Evolutionary conservation across 2,113 vertebrate species (phyloP).

Genomic region (Arizona elegans): DNA sequence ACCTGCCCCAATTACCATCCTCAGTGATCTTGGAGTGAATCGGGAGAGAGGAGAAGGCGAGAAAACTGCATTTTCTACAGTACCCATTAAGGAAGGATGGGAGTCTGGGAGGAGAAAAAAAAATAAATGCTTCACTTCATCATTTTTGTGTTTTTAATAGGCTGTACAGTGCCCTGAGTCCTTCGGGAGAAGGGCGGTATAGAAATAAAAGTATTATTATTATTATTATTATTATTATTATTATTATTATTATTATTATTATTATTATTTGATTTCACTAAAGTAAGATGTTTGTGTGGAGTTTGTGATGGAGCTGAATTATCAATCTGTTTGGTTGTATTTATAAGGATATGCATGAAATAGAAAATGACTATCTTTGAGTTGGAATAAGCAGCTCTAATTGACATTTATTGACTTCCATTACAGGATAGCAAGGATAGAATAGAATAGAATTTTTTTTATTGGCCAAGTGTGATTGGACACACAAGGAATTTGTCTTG

Average conservation of each 20-base stretch:
- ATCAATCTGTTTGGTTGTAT: not conserved
- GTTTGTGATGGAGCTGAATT: not conserved
- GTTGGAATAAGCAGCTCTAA: not conserved
- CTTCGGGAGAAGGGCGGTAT: too few relatives aligned
- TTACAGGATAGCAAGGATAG: not conserved
- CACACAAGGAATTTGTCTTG: too few relatives aligned
- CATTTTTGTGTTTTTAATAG: not conserved
- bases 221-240: too few relatives aligned
- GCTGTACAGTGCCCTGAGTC: too few relatives aligned
- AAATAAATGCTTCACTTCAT: not conserved
- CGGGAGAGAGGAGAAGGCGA: not conserved
- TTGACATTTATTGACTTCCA: not conserved
- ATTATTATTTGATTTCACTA: not conserved
- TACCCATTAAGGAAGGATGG: not conserved
- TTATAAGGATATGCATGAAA: not conserved
- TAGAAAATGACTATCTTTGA: not conserved
- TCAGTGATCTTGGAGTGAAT: not conserved
- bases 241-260: too few relatives aligned
- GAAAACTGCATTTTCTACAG: not conserved
- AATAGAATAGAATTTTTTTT: too few relatives aligned
- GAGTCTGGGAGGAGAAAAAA: not conserved
- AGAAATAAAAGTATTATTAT: too few relatives aligned
- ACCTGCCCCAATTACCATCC: not conserved
- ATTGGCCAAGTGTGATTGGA: too few relatives aligned
- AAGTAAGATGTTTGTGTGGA: not conserved